Conservation (phyloP, 2,113 vertebrate species). For the Rallus limicola region DNA sequence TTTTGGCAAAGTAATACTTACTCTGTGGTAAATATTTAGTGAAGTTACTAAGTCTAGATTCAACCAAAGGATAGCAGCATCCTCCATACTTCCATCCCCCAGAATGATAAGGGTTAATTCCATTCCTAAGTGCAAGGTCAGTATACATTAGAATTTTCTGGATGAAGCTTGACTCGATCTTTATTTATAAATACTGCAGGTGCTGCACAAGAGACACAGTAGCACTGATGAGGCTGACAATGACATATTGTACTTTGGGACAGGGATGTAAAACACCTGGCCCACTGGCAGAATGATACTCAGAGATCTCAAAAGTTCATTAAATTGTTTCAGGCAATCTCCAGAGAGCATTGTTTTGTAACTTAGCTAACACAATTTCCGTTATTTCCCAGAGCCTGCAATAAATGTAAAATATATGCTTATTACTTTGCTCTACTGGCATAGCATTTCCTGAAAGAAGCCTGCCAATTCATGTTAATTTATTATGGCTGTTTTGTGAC, state of each 20-base stretch:
- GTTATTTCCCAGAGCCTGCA: not conserved
- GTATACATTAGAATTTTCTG: not conserved
- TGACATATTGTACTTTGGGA: not conserved
- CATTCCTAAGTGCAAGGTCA: not conserved
- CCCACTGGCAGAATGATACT: not conserved
- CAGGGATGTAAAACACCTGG: not conserved
- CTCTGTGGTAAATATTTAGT: not conserved
- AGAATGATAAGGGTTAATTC: not conserved
- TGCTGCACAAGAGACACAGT: not conserved
- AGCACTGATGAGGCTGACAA: not conserved
- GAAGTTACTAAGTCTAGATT: not conserved
- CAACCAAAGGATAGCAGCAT: not conserved
- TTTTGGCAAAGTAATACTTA: not conserved
- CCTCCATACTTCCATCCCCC: not conserved
- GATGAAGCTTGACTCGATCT: not conserved
- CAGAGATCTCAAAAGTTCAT: not conserved
- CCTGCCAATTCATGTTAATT: not conserved
- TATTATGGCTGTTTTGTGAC: not conserved
- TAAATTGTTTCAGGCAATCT: not conserved
- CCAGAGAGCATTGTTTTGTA: not conserved
- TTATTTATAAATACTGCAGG: not conserved
- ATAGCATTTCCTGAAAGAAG: not conserved
- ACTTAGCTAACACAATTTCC: not conserved
- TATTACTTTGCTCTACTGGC: not conserved
- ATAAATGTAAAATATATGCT: not conserved